phyloP scores from a whole-genome alignment of 2,113 vertebrate species.

The Collichthys lucidus region DNA sequence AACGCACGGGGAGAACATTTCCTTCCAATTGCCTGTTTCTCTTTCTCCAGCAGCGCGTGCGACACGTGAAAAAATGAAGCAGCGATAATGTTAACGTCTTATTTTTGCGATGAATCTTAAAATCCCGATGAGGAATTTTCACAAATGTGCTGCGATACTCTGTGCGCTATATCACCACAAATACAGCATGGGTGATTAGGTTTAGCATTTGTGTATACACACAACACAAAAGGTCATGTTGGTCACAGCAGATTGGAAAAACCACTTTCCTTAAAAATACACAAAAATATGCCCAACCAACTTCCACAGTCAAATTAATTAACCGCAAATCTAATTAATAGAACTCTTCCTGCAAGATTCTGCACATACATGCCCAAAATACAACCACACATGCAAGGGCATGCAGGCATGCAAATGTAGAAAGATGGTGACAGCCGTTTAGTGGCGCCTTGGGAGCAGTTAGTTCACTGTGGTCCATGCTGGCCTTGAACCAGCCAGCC shows the following conservation, averaged over 20 bases:
- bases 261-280: not conserved
- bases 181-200: constrained; percentile 5
- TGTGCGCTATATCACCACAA: not conserved
- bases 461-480: too few species aligned
- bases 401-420: too few species aligned
- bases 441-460: too few species aligned
- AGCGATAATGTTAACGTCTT: constrained; percentile 1
- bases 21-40: constrained; percentile 8
- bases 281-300: not conserved
- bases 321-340: not conserved
- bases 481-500: too few species aligned
- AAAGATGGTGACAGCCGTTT: too few species aligned
- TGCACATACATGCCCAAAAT: too few species aligned
- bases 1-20: not conserved
- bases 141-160: not conserved
- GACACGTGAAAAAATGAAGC: not conserved
- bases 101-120: constrained; percentile 12
- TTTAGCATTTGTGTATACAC: constrained; percentile 3
- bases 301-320: not conserved
- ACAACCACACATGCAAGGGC: too few species aligned
- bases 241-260: not conserved
- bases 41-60: not conserved
- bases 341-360: not conserved
- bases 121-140: not conserved
- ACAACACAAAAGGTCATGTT: constrained; percentile 6